phyloP scores from a whole-genome alignment of 2,888 invertebrate genomes.

The Polymixis lichenea region DNA sequence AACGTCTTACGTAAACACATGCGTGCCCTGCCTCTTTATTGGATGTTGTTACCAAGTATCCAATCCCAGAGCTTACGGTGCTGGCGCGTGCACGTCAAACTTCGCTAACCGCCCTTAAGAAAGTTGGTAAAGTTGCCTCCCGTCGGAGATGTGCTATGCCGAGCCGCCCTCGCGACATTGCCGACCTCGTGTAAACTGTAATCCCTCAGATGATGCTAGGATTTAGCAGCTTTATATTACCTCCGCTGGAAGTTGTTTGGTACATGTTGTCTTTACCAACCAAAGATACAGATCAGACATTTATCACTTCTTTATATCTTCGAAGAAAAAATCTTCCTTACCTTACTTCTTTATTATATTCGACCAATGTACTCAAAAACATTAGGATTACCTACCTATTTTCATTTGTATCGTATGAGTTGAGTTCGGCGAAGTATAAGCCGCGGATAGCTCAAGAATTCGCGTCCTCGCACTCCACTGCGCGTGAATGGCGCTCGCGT shows the following conservation, averaged over 20 bases:
- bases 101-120: slow-evolving; percentile 89
- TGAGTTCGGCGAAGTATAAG: slow-evolving; percentile 60
- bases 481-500: slow-evolving; percentile 87
- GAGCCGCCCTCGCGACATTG: slow-evolving; percentile 77
- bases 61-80: slow-evolving; percentile 88
- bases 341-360: background rate
- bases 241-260: slow-evolving; percentile 82
- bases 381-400: slow-evolving; percentile 17
- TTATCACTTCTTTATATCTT: slow-evolving; percentile 40
- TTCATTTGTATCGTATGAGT: slow-evolving; percentile 53
- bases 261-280: slow-evolving; percentile 77
- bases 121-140: slow-evolving; percentile 88
- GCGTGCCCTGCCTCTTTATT: slow-evolving; percentile 79
- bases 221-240: slow-evolving; percentile 87
- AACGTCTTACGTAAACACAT: slow-evolving; percentile 69
- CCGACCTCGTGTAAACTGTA: slow-evolving; percentile 88
- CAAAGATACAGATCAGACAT: slow-evolving; percentile 57
- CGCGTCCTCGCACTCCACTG: slow-evolving; percentile 81
- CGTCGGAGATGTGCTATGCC: slow-evolving; percentile 85
- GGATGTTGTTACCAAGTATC: slow-evolving; percentile 85
- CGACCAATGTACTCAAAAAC: slow-evolving; percentile 7
- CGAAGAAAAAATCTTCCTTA: slow-evolving; percentile 12
- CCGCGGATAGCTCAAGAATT: slow-evolving; percentile 71
- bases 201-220: slow-evolving; percentile 88
- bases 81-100: slow-evolving; percentile 88